Evolutionary conservation across 1,140 invertebrate genomes (phyloP).

Genomic region (Procambarus clarkii): DNA sequence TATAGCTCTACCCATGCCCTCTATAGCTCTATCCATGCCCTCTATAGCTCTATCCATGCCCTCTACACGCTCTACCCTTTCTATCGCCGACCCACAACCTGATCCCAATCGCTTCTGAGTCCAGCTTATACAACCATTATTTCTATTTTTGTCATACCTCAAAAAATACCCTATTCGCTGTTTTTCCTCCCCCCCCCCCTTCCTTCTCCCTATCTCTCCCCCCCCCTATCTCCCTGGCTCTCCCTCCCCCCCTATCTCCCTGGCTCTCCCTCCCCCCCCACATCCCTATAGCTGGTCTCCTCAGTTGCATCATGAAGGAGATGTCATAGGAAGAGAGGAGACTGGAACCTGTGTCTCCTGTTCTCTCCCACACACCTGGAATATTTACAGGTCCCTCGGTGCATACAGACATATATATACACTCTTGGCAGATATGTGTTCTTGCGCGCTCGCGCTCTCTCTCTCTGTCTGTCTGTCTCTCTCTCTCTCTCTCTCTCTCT

Average conservation of each 20-base stretch:
- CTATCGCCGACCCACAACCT: not conserved
- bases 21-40: too few species aligned
- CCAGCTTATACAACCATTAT: too few species aligned
- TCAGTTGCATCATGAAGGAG: constrained; percentile 7
- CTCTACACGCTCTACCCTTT: not conserved
- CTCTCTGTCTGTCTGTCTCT: constrained; percentile 19
- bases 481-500: constrained; percentile 11
- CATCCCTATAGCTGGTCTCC: constrained; percentile 3
- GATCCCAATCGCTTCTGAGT: too few species aligned
- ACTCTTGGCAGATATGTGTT: not conserved
- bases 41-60: too few species aligned
- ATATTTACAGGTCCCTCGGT: constrained; percentile 14
- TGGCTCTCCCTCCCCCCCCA: not conserved
- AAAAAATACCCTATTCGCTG: too few species aligned
- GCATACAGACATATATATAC: not conserved
- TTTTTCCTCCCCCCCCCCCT: not conserved
- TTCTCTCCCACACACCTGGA: constrained; percentile 17
- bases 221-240: not conserved
- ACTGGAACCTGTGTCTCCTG: constrained; percentile 1
- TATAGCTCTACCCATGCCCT: too few species aligned
- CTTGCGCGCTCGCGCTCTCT: not conserved
- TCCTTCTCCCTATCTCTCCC: not conserved
- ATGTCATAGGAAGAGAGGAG: constrained; percentile 19
- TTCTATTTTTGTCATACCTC: too few species aligned
- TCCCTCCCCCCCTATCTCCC: not conserved